Evolutionary conservation across 2,888 invertebrate species (phyloP), one percentile per base, ranked within the genome.

Genomic region (Cosmia pyralina): DNA sequence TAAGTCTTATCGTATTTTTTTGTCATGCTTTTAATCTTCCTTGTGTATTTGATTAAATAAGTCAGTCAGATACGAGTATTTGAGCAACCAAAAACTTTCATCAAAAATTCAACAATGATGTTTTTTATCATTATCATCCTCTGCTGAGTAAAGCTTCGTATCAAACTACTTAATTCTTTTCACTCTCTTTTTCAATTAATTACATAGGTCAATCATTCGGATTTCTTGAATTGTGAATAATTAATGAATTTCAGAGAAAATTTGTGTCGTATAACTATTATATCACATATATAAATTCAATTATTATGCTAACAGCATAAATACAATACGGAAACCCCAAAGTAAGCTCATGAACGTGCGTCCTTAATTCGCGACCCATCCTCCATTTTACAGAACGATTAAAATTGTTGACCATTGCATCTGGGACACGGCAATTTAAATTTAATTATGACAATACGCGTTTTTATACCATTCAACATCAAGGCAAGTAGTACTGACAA

Each of bases 381-480:
- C 60, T 68, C 52, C 48, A 74, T 62, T 59, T 69, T 59, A 13
- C 10, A 6, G 28, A 80, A 46, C 72, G 65, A 69, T 77, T 67
- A 81, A 80, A 46, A 63, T 55, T 66, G 58, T 79, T 57, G 66
- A 34, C 69, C 46, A 46, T 59, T n/a, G 19, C 55, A 80, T 69
- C 41, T 73, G 50, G 62, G 53, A 77, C 53, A 59, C 44, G 8
- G 52, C 28, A 71, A 81, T 81, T 83, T 77, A 81, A 74, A 84
- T 72, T 78, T 64, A 66, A 83, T 72, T 68, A 70, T 70, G 82
- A 58, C 76, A 59, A 69, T 60, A 76, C 76, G 13, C 28, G 74
- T 79, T 83, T 83, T 83, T 81, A 46, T 75, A 2, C 38, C 63
- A 41, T 50, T 38, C n/a, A 55, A 19, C 34, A 62, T 50, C 72